Conservation (phyloP, 2,888 invertebrate genomes). For the Xylophagus ater region DNA sequence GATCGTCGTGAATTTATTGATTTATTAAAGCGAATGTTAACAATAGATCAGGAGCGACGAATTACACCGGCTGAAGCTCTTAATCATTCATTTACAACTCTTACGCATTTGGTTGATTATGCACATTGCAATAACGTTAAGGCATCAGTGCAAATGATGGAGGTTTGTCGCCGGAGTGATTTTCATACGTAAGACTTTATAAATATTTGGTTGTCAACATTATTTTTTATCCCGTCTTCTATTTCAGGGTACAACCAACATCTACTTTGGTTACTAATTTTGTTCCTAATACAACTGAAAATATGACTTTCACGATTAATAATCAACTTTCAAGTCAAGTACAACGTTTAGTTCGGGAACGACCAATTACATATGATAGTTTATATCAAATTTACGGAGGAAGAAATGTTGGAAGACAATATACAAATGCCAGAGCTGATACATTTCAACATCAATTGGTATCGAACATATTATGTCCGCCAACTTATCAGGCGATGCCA, state of each 20-base stretch:
- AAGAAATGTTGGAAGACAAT: constrained; percentile 57
- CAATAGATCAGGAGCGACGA: constrained; percentile 94
- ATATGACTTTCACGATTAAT: constrained; percentile 89
- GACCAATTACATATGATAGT: constrained; percentile 68
- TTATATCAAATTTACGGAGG: constrained; percentile 52
- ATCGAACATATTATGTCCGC: constrained; percentile 87
- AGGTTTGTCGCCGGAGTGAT: constrained; percentile 52
- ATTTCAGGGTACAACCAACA: constrained; percentile 40
- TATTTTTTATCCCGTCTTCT: constrained; percentile 1
- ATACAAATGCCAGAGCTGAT: constrained; percentile 56
- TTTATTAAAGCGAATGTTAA: constrained; percentile 93
- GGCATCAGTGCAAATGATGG: constrained; percentile 97
- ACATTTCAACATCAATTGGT: constrained; percentile 86
- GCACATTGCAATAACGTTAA: constrained; percentile 96
- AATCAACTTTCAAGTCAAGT: constrained; percentile 72
- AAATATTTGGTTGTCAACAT: not conserved
- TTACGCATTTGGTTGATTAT: constrained; percentile 90
- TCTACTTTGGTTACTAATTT: constrained; percentile 61
- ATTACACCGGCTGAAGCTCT: constrained; percentile 93
- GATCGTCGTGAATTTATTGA: constrained; percentile 97
- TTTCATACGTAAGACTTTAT: constrained; percentile 38
- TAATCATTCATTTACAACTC: constrained; percentile 87
- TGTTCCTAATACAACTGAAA: constrained; percentile 65
- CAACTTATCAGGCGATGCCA: constrained; percentile 80
- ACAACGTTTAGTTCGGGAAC: constrained; percentile 56